Conservation (phyloP, 2,888 invertebrate genomes). For the Zaprionus bogoriensis region DNA sequence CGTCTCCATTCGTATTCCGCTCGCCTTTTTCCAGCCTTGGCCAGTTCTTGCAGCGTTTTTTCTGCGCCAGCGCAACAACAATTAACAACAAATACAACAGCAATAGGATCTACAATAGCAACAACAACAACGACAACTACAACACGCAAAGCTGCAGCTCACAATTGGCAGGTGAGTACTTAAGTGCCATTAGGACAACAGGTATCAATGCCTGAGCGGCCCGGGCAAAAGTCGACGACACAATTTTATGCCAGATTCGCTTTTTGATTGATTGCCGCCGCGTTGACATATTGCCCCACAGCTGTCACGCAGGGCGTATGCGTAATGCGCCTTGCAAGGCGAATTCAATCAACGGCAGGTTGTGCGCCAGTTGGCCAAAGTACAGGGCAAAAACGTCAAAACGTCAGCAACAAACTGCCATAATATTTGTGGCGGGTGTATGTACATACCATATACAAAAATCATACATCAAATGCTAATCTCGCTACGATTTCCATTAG, state of each 20-base stretch:
- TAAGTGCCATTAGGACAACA: conserved; percentile 21
- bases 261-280: conserved; percentile 49
- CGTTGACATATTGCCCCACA: conserved; percentile 1
- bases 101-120: conserved; percentile 23
- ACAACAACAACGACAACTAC: conserved; percentile 18
- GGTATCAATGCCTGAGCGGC: conserved; percentile 21
- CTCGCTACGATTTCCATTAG: no score
- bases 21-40: background rate
- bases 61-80: conserved; percentile 12
- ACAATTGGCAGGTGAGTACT: conserved; percentile 19
- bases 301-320: conserved; percentile 48
- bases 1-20: background rate
- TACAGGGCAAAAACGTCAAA: background rate
- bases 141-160: background rate
- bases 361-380: background rate
- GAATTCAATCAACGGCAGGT: background rate
- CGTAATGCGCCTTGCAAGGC: conserved; percentile 40
- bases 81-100: conserved; percentile 27
- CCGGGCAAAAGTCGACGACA: background rate
- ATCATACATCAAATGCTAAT: no score
- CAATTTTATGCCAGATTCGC: background rate
- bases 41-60: conserved; percentile 7
- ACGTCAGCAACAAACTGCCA: no score
- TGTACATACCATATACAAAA: no score
- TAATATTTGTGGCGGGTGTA: no score